Conservation (phyloP, 2,113 vertebrate genomes). For the Plecturocebus donacophilus region DNA sequence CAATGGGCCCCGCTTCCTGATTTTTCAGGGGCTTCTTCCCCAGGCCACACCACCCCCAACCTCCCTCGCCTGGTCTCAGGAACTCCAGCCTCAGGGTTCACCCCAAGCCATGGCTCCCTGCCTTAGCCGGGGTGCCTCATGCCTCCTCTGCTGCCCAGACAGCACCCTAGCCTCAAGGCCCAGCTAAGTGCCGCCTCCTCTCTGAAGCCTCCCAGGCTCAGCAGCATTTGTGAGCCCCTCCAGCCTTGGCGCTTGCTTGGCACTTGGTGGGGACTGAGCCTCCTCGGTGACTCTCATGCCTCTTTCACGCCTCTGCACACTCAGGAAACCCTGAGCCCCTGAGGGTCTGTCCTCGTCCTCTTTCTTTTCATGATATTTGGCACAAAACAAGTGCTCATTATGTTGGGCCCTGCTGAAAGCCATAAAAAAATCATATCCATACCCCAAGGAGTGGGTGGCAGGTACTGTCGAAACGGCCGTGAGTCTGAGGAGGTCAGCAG, state of each 20-base stretch:
- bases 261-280: not conserved
- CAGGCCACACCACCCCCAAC: not conserved
- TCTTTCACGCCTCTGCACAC: not conserved
- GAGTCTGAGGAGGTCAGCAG: not conserved
- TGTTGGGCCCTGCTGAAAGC: not conserved
- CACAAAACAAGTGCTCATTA: not conserved
- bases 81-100: not conserved
- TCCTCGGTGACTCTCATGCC: not conserved
- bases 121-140: not conserved
- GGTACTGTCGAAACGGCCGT: not conserved
- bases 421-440: not conserved
- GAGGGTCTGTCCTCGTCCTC: not conserved
- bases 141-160: not conserved
- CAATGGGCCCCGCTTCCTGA: not conserved
- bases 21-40: not conserved
- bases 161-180: accelerated
- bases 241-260: accelerated
- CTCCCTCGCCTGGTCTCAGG: not conserved
- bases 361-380: not conserved
- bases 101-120: accelerated
- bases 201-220: not conserved
- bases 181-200: not conserved
- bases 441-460: not conserved
- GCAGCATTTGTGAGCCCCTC: too few relatives aligned
- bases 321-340: not conserved